These are phyloP conservation scores for Euphysa ruthae DNA, from an alignment of 30 jellyfish, hydroid and myxozoan genomes.

Conservation along the genomic window DNA sequence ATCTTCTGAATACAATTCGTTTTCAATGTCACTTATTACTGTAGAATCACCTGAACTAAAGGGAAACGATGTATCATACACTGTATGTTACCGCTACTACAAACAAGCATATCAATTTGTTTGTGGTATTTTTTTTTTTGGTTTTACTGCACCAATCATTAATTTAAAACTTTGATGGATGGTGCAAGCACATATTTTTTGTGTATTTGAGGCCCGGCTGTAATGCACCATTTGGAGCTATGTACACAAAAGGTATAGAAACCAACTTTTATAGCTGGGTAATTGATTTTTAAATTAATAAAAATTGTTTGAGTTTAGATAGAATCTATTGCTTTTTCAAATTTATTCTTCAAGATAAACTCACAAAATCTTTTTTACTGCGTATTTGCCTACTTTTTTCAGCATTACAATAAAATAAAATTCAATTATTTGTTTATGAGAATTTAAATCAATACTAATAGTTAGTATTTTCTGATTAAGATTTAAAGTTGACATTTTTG, in stretches of 20 bases:
- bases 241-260: constrained; percentile 36
- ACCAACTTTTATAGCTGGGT: constrained; percentile 23
- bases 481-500: no score
- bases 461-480: no score
- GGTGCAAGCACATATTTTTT: constrained; percentile 46
- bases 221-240: constrained; percentile 45
- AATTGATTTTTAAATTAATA: constrained; percentile 16
- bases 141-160: constrained; percentile 4
- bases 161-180: constrained; percentile 27
- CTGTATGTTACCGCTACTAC: constrained; percentile 1
- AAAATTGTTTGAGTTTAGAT: constrained; percentile 27
- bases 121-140: constrained; percentile 7
- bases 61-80: constrained; percentile 43
- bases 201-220: constrained; percentile 40
- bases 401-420: constrained; percentile 28
- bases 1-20: not conserved
- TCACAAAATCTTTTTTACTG: constrained; percentile 28
- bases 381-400: constrained; percentile 37
- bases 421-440: constrained; percentile 40
- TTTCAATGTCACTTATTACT: not conserved
- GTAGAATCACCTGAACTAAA: constrained; percentile 12
- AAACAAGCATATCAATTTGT: constrained; percentile 18
- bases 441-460: constrained; percentile 77
- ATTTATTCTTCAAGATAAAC: constrained; percentile 12
- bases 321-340: constrained; percentile 26